Base-by-base conservation (phyloP, 2,888 invertebrate species). In the Phymatocera aterrima region DNA sequence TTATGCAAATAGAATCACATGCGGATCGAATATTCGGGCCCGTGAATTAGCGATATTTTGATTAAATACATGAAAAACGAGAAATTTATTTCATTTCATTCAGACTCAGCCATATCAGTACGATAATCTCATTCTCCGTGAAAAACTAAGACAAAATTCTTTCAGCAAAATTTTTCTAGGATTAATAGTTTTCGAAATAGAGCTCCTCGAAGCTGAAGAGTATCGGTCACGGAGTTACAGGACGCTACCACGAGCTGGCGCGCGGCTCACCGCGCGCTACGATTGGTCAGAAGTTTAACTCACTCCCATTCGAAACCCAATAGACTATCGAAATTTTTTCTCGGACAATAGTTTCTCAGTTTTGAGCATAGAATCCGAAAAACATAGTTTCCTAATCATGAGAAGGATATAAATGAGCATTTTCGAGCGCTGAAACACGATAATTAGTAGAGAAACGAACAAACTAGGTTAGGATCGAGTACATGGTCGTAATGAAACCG, bases 251-350 rank as follows among this genome's bases (percentile, higher is more conserved):
- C 37, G 2, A 64, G 61, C 5, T 15, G n/a, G 61, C 37, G 61
- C 61, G n/a, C n/a, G 34, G 37, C 6, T 37, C 21, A 12, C 21
- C 4, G 31, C 34, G n/a, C 18, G 18, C 6, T 3, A n/a, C 3
- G 37, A 37, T 64, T 64, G 61, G 31, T 31, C 18, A 34, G 21
- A 64, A 64, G 34, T 37, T 64, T 1, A 18, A 64, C n/a, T 37
- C n/a, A n/a, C 37, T 64, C 18, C 18, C 61, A 64, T 64, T 64
- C 3, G 4, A 64, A 64, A 64, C 34, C 61, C n/a, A 37, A 18
- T 21, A 21, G 37, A 37, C 61, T n/a, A n/a, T 37, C 18, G 21
- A 64, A 3, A 12, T 18, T 64, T 10, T 64, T 18, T n/a, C 61
- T 37, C 5, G 10, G 21, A 37, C n/a, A 64, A 64, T 3, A 31